Evolutionary conservation across 2,797 vertebrate species (phyloP), one percentile per base, ranked within the genome.

Genomic region (Intellagama lesueurii): DNA sequence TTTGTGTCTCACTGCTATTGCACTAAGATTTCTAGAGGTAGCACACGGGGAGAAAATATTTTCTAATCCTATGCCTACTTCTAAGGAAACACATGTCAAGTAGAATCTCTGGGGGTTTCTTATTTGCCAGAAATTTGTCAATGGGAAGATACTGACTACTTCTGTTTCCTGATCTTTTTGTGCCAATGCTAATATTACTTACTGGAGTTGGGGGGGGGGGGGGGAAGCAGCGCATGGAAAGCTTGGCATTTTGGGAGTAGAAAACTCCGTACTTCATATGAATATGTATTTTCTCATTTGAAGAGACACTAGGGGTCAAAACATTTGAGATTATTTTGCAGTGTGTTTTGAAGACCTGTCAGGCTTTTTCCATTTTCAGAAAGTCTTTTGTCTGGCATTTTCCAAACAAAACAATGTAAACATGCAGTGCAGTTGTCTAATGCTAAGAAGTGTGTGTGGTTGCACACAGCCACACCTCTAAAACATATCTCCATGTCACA

Each of bases 1-100:
- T 96, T 94, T 95, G 90, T 90, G 90, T 96, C 94, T 93, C 89
- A 92, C 80, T 90, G 81, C 86, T 91, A 90, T 92, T 94, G 81
- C 73, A 91, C 88, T 86, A 93, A 90, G 88, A 28, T 85, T 90
- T 94, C 89, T 87, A 88, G 90, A 96, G 94, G 86, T 92, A 91
- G 88, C 52, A 86, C 86, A 47, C 17, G 78, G 91, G 89, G 81
- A 94, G 90, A 92, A 94, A 94, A 94, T 86, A 85, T 87, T 94
- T 94, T 93, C 79, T 90, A 91, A 91, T 89, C 92, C 92, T 84
- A 76, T 88, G 93, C 93, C 89, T 89, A 66, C 9, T 90, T 87
- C 72, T 87, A 94, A 95, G 56, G 91, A 94, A 94, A 91, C 89
- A 77, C 93, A 88, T 89, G 91, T 92, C 93, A 93, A 26, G 85